Conservation (phyloP, 2,797 vertebrate species). For the Crocidura indochinensis region DNA sequence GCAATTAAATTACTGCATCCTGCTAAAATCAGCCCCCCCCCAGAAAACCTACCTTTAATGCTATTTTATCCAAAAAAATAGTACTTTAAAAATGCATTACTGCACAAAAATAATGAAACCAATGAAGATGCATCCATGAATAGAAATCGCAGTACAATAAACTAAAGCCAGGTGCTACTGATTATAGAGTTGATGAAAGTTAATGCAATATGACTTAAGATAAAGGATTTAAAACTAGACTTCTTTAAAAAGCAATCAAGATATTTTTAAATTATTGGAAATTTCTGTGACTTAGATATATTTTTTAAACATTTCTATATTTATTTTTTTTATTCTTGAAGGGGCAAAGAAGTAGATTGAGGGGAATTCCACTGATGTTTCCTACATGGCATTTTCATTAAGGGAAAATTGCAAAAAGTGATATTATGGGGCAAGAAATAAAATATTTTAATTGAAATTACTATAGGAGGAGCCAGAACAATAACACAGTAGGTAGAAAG, state of each 20-base stretch:
- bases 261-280: conserved; percentile 36
- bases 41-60: conserved; percentile 14
- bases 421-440: no score
- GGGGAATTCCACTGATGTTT: background rate
- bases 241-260: background rate
- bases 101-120: conserved; percentile 9
- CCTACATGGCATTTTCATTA: background rate
- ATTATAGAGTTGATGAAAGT: background rate
- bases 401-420: background rate
- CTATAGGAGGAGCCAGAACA: background rate
- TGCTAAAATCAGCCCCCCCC: conserved; percentile 18
- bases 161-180: background rate
- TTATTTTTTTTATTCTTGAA: conserved; percentile 42
- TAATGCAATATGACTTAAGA: background rate
- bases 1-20: background rate
- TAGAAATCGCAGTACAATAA: background rate
- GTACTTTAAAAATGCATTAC: conserved; percentile 34
- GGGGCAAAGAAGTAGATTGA: background rate
- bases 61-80: conserved; percentile 10
- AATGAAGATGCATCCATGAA: conserved; percentile 18
- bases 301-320: conserved; percentile 49
- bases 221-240: conserved; percentile 42
- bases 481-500: no score
- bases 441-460: background rate
- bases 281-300: background rate